Evolutionary conservation across 2,888 invertebrate genomes (phyloP), one percentile per base, ranked within the genome.

Genomic region (Apoda limacodes): DNA sequence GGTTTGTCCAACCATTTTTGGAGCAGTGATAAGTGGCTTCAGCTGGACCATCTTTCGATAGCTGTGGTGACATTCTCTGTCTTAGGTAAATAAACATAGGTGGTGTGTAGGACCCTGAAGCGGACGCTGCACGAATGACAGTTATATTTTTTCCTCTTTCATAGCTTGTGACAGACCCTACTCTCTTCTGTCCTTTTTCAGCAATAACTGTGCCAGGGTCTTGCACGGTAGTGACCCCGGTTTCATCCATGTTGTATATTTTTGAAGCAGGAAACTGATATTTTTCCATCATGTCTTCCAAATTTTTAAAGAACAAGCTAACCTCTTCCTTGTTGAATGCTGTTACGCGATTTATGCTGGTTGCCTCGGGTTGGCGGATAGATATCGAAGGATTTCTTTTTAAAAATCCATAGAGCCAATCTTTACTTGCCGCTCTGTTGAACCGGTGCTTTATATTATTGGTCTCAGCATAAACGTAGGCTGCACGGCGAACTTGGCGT

Each of bases 1-100:
- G 41, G 27, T 48, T 48, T 37, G 38, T 48, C 39, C 40, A 58
- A 28, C 56, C 55, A 50, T 52, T 57, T 26, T 53, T 42, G 9
- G 55, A 52, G 35, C 46, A 46, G 13, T 36, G 38, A 37, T 53
- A 43, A 22, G 54, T 36, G 22, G 56, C 46, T 23, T 45, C 49
- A 28, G 45, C 29, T 27, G 57, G 55, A 14, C 55, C 39, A 34
- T 34, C 39, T 32, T 50, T 46, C 36, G 50, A 43, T 27, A 60
- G 39, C 13, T 35, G 35, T 22, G 45, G 42, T 5, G 37, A 43
- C 51, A 55, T 52, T 39, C 50, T 45, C 34, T 53, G 32, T 10
- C 42, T 27, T 2, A 40, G 30, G 28, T 32, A 45, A 32, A 46
- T 35, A 22, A 43, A 36, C 34, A 43, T 35, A 4, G 42, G 42